Evolutionary conservation across 2,797 vertebrate genomes (phyloP).

Genomic region (Neostethus bicornis): DNA sequence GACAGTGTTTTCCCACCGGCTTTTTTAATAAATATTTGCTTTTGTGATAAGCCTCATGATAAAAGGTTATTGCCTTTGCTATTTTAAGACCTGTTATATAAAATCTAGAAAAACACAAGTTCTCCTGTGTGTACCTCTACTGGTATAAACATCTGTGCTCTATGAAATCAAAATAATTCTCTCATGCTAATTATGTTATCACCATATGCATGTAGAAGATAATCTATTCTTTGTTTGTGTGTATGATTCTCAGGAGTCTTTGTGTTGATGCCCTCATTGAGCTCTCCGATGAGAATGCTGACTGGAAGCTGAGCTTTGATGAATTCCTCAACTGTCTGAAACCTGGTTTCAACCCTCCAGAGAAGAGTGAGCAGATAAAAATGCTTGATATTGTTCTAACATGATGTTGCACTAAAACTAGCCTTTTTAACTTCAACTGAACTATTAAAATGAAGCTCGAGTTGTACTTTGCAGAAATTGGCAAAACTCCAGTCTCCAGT

Average conservation of each 20-base stretch:
- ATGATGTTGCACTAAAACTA: background rate
- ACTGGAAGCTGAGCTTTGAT: constrained; percentile 98
- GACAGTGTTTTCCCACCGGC: background rate
- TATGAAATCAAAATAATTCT: constrained; percentile 7
- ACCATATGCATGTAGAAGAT: background rate
- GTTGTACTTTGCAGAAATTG: constrained; percentile 11
- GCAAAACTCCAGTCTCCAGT: constrained; percentile 9
- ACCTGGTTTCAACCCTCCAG: constrained; percentile 93
- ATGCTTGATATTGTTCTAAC: constrained; percentile 10
- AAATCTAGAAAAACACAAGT: constrained; percentile 27
- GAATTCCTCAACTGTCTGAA: constrained; percentile 98
- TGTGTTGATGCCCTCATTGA: constrained; percentile 97
- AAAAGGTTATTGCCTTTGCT: constrained; percentile 31
- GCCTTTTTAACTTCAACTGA: background rate
- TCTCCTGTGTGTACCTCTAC: constrained; percentile 16
- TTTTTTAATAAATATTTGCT: constrained; percentile 16
- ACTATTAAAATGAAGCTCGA: constrained; percentile 7
- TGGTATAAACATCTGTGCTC: constrained; percentile 30
- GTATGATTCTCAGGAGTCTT: constrained; percentile 85
- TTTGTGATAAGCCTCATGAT: constrained; percentile 4
- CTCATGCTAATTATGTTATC: constrained; percentile 7
- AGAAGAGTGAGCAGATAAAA: constrained; percentile 87
- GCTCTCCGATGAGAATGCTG: constrained; percentile 97
- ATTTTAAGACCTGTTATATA: constrained; percentile 47
- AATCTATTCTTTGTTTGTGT: constrained; percentile 23